Evolutionary conservation across 2,888 invertebrate species (phyloP).

Genomic region (Bombylius discolor): DNA sequence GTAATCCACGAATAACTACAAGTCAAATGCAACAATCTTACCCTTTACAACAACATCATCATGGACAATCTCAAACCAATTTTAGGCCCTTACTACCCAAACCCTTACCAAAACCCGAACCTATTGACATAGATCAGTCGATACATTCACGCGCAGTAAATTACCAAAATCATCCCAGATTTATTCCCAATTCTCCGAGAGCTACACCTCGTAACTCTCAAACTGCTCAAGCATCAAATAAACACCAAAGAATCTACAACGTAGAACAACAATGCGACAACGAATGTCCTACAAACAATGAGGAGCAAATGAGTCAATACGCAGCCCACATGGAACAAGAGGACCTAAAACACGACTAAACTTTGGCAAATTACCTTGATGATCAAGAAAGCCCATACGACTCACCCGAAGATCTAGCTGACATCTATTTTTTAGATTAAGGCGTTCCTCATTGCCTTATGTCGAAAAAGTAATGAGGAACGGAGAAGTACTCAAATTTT

Average conservation of each 20-base stretch:
- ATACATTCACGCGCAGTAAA: constrained; percentile 8
- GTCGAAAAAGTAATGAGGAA: constrained; percentile 12
- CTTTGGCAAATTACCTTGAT: background rate
- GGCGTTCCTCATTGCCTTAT: constrained; percentile 14
- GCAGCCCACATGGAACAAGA: background rate
- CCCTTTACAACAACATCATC: background rate
- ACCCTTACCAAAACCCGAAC: constrained; percentile 9
- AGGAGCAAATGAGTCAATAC: too few relatives aligned
- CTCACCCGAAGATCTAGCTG: background rate
- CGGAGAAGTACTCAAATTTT: constrained; percentile 13
- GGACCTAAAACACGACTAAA: background rate
- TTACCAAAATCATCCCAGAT: constrained; percentile 7
- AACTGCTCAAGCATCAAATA: too few relatives aligned
- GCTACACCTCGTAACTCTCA: background rate
- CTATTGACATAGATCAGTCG: constrained; percentile 11
- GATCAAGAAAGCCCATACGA: too few relatives aligned
- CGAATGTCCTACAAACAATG: background rate
- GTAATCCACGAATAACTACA: background rate
- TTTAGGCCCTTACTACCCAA: constrained; percentile 5
- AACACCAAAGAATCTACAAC: too few relatives aligned
- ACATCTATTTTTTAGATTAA: constrained; percentile 16
- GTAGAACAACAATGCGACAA: background rate
- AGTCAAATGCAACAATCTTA: too few relatives aligned
- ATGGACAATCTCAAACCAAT: background rate
- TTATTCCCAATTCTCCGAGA: background rate